Evolutionary conservation across 2,113 vertebrate species (phyloP).

Genomic region (Mesocricetus auratus): DNA sequence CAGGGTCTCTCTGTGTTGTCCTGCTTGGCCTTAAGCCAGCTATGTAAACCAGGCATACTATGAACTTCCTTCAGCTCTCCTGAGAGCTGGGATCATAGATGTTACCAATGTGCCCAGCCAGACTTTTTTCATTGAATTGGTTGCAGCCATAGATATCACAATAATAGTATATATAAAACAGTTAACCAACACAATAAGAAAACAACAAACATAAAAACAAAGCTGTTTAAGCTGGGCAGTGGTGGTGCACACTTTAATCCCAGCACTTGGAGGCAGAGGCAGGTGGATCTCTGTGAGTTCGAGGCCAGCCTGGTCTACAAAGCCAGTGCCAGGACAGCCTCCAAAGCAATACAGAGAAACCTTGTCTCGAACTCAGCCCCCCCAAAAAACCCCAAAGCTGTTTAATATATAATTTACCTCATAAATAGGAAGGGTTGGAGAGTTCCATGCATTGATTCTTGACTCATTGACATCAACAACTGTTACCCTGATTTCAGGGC

Average conservation of each 20-base stretch:
- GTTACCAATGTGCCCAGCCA: not conserved
- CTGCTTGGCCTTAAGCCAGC: not conserved
- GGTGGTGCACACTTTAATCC: too few relatives aligned
- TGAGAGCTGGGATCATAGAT: not conserved
- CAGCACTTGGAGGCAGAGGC: too few relatives aligned
- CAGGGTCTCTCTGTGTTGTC: not conserved
- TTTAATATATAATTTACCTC: conserved; percentile 90
- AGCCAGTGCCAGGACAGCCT: too few relatives aligned
- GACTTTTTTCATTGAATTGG: conserved; percentile 26
- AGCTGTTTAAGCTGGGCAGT: too few relatives aligned
- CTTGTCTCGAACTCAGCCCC: too few relatives aligned
- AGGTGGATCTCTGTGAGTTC: too few relatives aligned
- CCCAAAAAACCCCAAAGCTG: not conserved
- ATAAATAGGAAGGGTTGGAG: conserved; percentile 96
- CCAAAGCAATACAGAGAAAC: too few relatives aligned
- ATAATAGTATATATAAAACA: conserved; percentile 3
- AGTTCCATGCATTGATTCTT: conserved; percentile 99
- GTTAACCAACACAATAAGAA: conserved; percentile 53
- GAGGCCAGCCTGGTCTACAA: too few relatives aligned
- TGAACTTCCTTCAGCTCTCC: not conserved
- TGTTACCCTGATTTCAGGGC: conserved; percentile 94
- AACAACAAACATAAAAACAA: conserved; percentile 8
- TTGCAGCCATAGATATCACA: not conserved
- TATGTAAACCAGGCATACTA: not conserved
- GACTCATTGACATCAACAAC: conserved; percentile 95